phyloP scores from a whole-genome alignment of 2,797 vertebrate genomes.

The Darevskia nairensis region DNA sequence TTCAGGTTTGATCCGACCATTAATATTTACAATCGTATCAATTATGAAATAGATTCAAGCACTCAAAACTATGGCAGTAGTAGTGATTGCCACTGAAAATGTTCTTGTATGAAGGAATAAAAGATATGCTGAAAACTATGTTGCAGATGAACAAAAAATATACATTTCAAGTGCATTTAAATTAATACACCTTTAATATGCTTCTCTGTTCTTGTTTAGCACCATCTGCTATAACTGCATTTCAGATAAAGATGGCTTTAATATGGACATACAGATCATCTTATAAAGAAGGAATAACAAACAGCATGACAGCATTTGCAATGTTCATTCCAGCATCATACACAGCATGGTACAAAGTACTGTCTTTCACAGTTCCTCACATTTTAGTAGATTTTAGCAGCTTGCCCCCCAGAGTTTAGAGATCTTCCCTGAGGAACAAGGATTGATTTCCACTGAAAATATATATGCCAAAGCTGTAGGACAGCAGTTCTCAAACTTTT shows the following conservation, averaged over 20 bases:
- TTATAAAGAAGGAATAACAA: background rate
- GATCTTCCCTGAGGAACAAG: background rate
- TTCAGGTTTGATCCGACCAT: background rate
- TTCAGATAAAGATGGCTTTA: conserved; percentile 15
- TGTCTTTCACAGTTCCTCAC: background rate
- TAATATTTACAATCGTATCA: background rate
- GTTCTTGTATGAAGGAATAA: background rate
- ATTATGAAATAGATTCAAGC: background rate
- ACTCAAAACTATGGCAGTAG: background rate
- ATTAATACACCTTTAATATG: conserved; percentile 5
- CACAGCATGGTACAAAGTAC: background rate
- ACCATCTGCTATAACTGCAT: conserved; percentile 16
- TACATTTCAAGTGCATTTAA: conserved; percentile 4
- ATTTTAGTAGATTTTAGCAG: conserved; percentile 14
- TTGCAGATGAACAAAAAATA: conserved; percentile 6
- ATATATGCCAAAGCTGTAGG: background rate
- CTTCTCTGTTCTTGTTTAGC: conserved; percentile 27
- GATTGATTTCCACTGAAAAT: conserved; percentile 17
- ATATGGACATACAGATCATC: background rate
- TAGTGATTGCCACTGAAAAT: background rate
- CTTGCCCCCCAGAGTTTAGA: background rate
- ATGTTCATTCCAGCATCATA: background rate
- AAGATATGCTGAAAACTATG: conserved; percentile 22
- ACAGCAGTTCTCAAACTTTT: background rate
- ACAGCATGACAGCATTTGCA: conserved; percentile 28